Conservation (phyloP, 2,797 vertebrate genomes). For the Notolepis coatsorum region DNA sequence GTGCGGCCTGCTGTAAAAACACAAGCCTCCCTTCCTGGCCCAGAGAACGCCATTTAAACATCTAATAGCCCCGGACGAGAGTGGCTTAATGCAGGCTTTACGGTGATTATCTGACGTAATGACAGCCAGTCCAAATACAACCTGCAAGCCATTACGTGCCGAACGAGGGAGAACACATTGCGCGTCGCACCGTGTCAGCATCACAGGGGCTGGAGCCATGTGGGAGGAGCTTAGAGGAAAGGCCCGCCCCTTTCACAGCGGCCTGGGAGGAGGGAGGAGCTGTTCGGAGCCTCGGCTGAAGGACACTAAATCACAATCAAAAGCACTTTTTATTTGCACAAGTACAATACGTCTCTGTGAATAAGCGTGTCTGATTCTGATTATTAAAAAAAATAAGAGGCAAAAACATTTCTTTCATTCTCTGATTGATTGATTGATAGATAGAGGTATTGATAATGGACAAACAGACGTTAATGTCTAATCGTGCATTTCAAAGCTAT, state of each 20-base stretch:
- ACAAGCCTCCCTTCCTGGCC: constrained; percentile 53
- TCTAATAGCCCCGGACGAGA: constrained; percentile 67
- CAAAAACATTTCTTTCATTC: too few species aligned
- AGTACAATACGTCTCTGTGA: too few species aligned
- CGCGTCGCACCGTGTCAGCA: constrained; percentile 51
- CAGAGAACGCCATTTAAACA: constrained; percentile 66
- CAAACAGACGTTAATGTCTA: too few species aligned
- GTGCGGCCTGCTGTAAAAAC: constrained; percentile 54
- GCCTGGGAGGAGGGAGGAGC: constrained; percentile 40
- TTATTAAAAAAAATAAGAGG: too few species aligned
- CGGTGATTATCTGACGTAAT: constrained; percentile 81
- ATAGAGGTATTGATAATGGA: too few species aligned
- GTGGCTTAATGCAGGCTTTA: constrained; percentile 71
- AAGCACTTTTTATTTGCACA: too few species aligned
- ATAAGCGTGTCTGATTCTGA: too few species aligned
- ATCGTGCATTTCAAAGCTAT: too few species aligned
- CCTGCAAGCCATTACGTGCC: constrained; percentile 75
- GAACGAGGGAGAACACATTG: constrained; percentile 69
- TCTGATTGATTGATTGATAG: too few species aligned
- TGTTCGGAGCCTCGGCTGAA: too few species aligned
- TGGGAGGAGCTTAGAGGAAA: constrained; percentile 51
- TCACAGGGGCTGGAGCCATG: constrained; percentile 58
- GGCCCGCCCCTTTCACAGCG: constrained; percentile 43
- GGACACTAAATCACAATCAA: too few species aligned
- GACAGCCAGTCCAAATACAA: constrained; percentile 80